Conservation (phyloP, 2,888 invertebrate genomes). For the Mesorhabditis sp. region DNA sequence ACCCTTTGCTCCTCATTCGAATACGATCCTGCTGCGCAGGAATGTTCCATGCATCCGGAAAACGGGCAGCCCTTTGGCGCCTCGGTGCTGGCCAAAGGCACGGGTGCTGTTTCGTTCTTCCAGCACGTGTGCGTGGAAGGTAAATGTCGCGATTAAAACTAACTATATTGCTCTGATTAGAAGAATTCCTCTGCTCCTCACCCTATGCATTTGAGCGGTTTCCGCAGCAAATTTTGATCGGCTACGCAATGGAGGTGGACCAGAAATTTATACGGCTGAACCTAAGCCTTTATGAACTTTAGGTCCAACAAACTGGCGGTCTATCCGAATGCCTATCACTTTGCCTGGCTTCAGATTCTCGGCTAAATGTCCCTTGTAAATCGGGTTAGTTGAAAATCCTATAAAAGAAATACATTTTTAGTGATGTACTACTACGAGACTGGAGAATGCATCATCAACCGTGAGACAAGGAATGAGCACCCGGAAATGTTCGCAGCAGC, state of each 20-base stretch:
- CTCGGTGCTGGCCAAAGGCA: slow-evolving; percentile 37
- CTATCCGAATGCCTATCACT: slow-evolving; percentile 50
- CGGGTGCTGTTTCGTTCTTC: slow-evolving; percentile 40
- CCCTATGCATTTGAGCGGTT: slow-evolving; percentile 53
- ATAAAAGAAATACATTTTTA: background rate
- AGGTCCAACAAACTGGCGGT: slow-evolving; percentile 26
- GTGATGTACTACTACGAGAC: slow-evolving; percentile 56
- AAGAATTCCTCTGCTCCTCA: slow-evolving; percentile 35
- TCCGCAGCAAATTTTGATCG: slow-evolving; percentile 50
- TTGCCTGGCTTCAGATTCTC: slow-evolving; percentile 38
- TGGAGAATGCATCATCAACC: slow-evolving; percentile 55
- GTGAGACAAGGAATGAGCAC: slow-evolving; percentile 30
- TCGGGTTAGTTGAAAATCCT: slow-evolving; percentile 14
- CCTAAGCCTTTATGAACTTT: background rate
- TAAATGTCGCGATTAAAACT: slow-evolving; percentile 16
- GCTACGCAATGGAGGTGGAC: slow-evolving; percentile 45
- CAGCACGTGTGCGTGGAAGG: slow-evolving; percentile 54
- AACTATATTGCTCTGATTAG: slow-evolving; percentile 23
- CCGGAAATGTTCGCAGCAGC: slow-evolving; percentile 42
- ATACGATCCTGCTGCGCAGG: slow-evolving; percentile 46
- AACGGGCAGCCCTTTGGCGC: slow-evolving; percentile 50
- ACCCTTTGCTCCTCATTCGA: slow-evolving; percentile 50
- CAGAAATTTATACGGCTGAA: slow-evolving; percentile 7
- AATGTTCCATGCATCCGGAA: slow-evolving; percentile 42
- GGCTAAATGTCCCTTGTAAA: slow-evolving; percentile 27